Evolutionary conservation across 2,888 invertebrate genomes (phyloP).

Genomic region (Dysmachus trigonus): DNA sequence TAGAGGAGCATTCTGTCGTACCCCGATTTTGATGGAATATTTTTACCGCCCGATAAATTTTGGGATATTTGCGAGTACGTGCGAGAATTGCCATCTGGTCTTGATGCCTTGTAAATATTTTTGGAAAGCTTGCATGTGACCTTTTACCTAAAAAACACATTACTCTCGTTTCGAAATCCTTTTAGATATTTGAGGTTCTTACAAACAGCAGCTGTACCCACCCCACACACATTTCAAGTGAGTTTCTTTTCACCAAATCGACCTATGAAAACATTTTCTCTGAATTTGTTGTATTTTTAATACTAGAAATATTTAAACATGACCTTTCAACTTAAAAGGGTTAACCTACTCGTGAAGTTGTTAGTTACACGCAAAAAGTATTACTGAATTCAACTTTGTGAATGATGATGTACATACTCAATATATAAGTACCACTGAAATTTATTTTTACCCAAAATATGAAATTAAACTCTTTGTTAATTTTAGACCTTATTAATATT

Average conservation of each 20-base stretch:
- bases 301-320: not conserved
- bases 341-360: not conserved
- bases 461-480: too few species aligned
- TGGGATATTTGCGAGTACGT: not conserved
- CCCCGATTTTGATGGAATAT: not conserved
- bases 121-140: not conserved
- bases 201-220: not conserved
- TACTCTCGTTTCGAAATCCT: not conserved
- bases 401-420: too few species aligned
- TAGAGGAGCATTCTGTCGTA: not conserved
- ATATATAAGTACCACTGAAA: too few species aligned
- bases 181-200: not conserved
- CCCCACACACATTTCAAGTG: not conserved
- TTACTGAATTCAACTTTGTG: too few species aligned
- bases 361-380: too few species aligned
- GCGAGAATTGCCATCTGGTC: not conserved
- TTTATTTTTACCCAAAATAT: too few species aligned
- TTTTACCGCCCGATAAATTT: not conserved
- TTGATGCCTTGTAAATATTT: not conserved
- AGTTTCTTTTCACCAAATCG: not conserved
- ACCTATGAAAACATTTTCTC: not conserved
- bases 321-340: not conserved
- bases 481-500: too few species aligned
- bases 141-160: not conserved
- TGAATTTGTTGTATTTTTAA: not conserved